Evolutionary conservation across 2,888 invertebrate species (phyloP), one percentile per base, ranked within the genome.

Genomic region (Schrankia costaestrigalis): DNA sequence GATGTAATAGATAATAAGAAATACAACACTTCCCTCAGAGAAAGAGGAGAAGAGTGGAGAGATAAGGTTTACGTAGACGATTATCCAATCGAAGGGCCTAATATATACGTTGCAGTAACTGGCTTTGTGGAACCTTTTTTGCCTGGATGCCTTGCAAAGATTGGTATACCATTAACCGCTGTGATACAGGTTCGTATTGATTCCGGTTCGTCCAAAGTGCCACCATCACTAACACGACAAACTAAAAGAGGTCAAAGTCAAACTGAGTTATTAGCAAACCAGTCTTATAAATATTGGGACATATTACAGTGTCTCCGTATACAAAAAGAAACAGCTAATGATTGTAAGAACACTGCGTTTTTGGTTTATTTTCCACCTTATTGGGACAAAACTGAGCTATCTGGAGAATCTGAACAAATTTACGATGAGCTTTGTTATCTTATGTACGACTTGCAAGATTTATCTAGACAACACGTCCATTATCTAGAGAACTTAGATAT

Each of bases 31-130:
- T 63, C 59, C 14, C 73, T 90, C 7, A 75, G 89, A 49, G 76
- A 80, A 1, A 74, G 89, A 24, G 89, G 88, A 7, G 90, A 90
- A 60, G 90, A 90, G 58, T 89, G 89, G 89, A 77, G 85, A 51
- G 89, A 89, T 50, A 83, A 79, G 56, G 71, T 81, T 1, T 89
- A 87, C 46, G 74, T 89, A 2, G 89, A 90, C 35, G 90, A 90
- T 44, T 89, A 75, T 42, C 90, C 90, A 0, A 44, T 54, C 8
- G 80, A 89, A 39, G 90, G 90, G 1, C 90, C 90, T 0, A 80
- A 90, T 46, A 56, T 90, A 9, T 90, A 90, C 43, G 69, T 90
- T 5, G 82, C 89, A 15, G 52, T 90, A 0, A 87, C 89, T 1
- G 90, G 89, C 1, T 90, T 90, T 60, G 61, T 69, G 17, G 81